A percentile compares a stretch with the other conserved stretches of the same genome.
Conservation (phyloP, 2,888 invertebrate species). For the Hesperia comma region DNA sequence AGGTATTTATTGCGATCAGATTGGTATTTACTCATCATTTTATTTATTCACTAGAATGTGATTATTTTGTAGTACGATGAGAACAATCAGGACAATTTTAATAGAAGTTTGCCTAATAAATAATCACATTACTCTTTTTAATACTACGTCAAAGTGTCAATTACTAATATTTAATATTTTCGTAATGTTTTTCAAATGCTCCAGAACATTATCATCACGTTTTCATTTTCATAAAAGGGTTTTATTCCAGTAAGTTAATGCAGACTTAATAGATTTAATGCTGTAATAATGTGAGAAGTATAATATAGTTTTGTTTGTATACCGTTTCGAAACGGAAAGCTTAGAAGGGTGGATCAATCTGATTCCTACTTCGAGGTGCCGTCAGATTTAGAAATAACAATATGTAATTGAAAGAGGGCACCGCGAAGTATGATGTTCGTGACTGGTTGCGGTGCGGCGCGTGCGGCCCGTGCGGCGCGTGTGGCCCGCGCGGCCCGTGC, state of each 20-base stretch:
- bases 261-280: conserved; percentile 54
- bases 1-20: conserved; percentile 70
- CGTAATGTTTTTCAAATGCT: conserved; percentile 51
- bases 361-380: conserved; percentile 50
- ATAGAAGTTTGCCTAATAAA: conserved; percentile 43
- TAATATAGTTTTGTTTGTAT: conserved; percentile 76
- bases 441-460: conserved; percentile 30
- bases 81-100: conserved; percentile 32
- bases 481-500: conserved; percentile 32
- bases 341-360: conserved; percentile 34
- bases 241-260: conserved; percentile 51
- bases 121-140: conserved; percentile 45
- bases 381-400: conserved; percentile 39
- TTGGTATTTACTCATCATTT: conserved; percentile 58
- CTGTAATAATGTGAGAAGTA: conserved; percentile 69
- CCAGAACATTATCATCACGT: conserved; percentile 44
- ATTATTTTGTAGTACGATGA: conserved; percentile 54
- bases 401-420: conserved; percentile 43
- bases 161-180: conserved; percentile 58
- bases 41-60: conserved; percentile 56
- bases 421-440: conserved; percentile 44
- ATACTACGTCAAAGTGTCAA: conserved; percentile 52
- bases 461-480: conserved; percentile 9
- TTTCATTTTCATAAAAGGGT: conserved; percentile 46
- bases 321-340: conserved; percentile 43